Percentiles rank a stretch among this genome's conserved stretches.
Evolutionary conservation across 2,888 invertebrate genomes (phyloP).

Genomic region (Malacosoma neustria): DNA sequence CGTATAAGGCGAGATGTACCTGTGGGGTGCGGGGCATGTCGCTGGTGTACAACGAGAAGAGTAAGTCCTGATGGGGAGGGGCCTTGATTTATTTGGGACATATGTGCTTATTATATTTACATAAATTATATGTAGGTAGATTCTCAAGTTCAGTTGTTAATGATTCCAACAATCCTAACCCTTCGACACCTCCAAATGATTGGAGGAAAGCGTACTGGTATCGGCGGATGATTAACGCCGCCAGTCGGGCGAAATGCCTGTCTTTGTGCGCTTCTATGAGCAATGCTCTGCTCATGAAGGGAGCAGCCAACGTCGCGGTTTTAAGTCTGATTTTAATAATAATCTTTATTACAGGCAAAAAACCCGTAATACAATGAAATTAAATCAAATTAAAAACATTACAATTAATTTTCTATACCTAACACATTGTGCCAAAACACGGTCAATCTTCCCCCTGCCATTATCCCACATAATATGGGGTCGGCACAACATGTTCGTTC

Average conservation of each 20-base stretch:
- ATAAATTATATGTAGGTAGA: background rate
- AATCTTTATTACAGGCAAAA: background rate
- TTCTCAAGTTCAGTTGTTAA: background rate
- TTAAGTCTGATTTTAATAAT: background rate
- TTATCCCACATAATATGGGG: no score
- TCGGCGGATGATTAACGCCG: background rate
- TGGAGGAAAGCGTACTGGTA: background rate
- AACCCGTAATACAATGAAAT: background rate
- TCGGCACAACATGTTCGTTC: no score
- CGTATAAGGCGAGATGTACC: no score
- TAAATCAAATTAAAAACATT: no score
- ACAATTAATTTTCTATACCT: no score
- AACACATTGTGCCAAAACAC: no score
- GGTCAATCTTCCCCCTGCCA: no score
- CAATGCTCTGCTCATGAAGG: background rate
- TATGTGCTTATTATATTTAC: constrained; percentile 1
- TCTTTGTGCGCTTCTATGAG: background rate
- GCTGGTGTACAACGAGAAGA: no score
- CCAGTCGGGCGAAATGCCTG: background rate
- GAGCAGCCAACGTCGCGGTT: background rate
- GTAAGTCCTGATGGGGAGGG: no score
- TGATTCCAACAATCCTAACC: background rate
- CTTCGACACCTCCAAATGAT: background rate
- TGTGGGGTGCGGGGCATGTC: no score
- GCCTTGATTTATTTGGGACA: no score